Base-by-base conservation (phyloP, 2,888 invertebrate genomes). In the Hypomecis punctinalis region DNA sequence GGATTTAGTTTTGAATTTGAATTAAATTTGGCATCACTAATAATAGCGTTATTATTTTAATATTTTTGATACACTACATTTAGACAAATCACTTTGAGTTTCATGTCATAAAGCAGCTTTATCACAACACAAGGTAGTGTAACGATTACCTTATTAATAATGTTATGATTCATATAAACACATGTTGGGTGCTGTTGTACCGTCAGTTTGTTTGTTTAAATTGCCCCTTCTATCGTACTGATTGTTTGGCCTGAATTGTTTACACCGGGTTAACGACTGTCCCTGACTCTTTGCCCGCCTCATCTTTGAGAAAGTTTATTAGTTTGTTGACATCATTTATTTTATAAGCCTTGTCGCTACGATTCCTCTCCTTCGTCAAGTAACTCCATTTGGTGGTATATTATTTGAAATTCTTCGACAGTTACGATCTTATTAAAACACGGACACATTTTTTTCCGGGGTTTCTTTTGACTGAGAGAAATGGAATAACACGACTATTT, bases 191-290 rank as follows among this genome's bases (percentile, higher is more conserved):
- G 68, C 73, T 76, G 76, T 75, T 76, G 78, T 77, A 76, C 75
- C 71, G 68, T 70, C 67, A 72, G 74, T 72, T 75, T 80, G 82
- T 84, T 85, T 83, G 81, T 76, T 80, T 79, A 78, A 75, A 82
- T 79, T 79, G 84, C 80, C 83, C 80, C 82, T 80, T 53, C 52
- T 37, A 79, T 82, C 78, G 76, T 70, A 76, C 75, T 76, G 84
- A 86, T 85, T 84, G 84, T 83, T 82, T 85, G 87, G 74, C 85
- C 87, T 85, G 82, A 84, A 87, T 88, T 86, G 87, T 88, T 86
- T 81, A 80, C 80, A 72, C 67, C 79, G 82, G 88, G 89, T 89
- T 86, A 88, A 88, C 77, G 88, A 83, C 85, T 88, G 89, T 73
- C 88, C 85, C 82, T 87, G 89, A 86, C 88, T 87, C 79, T 79